Evolutionary conservation across 2,113 vertebrate species (phyloP), one percentile per base, ranked within the genome.

Genomic region (Suricata suricatta): DNA sequence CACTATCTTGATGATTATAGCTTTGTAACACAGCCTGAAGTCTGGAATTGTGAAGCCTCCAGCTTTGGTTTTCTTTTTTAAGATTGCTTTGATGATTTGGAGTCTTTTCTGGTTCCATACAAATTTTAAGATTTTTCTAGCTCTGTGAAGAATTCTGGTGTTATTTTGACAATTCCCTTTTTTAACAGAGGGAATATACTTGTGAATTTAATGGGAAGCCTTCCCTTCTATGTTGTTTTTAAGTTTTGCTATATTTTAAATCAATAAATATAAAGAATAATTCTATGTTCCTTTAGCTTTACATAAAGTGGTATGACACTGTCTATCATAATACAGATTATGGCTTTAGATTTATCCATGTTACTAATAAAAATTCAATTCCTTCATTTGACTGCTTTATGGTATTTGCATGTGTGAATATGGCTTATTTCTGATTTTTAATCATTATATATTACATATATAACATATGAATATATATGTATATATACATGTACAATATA

Each of bases 271-370:
- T 90, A 44, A 95, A 52, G 21, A 83, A 72, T 77, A 76, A 86
- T 57, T 60, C 27, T 80, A 14, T 88, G 35, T 94, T 74, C 71
- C 90, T 83, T 90, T 72, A 77, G 82, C 52, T 95, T 90, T 41
- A 57, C 57, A 41, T 54, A 38, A 35, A 76, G 31, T 81, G 27
- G 9, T 77, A n/a, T 27, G 15, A 41, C 2, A 90, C 57, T 10
- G 38, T 60, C 35, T 77, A n/a, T 47, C 35, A 74, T 66, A 68
- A 66, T 35, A 68, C 17, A 77, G 57, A 86, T 31, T 81, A n/a
- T 79, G 27, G 88, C 29, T 79, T 92, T 44, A 84, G 54, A 25
- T 57, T 57, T 84, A 79, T 41, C 52, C 38, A 57, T 60, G 35
- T 66, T 71, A 52, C 71, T 82, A 86, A 64, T 57, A 35, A 82